These are phyloP conservation scores for Tetranychus piercei DNA, from an alignment of 2,888 invertebrate species.

Conservation along the genomic window DNA sequence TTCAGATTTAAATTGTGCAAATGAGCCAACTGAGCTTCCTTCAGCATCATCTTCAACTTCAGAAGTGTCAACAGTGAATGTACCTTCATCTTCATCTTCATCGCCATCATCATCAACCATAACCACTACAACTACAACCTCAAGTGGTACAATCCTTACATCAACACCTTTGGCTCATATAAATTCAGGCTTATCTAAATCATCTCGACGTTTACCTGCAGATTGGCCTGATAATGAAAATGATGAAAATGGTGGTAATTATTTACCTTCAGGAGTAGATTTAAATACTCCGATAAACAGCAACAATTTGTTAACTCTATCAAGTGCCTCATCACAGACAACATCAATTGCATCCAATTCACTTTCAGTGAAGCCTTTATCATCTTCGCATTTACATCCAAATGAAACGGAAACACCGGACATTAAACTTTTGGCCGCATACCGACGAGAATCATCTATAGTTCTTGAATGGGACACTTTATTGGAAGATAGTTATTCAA, in stretches of 20 bases:
- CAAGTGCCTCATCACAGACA: background rate
- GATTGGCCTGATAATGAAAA: slow-evolving; percentile 5
- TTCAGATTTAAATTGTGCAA: slow-evolving; percentile 37
- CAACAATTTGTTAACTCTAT: slow-evolving; percentile 21
- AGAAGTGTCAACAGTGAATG: background rate
- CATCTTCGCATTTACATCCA: background rate
- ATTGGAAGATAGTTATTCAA: slow-evolving; percentile 46
- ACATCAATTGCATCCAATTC: slow-evolving; percentile 7
- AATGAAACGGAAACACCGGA: slow-evolving; percentile 2
- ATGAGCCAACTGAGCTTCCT: slow-evolving; percentile 8
- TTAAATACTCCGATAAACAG: slow-evolving; percentile 29
- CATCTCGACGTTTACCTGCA: background rate
- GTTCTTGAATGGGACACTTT: slow-evolving; percentile 63
- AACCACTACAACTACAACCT: slow-evolving; percentile 1
- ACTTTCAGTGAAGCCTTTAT: background rate
- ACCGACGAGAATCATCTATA: slow-evolving; percentile 49
- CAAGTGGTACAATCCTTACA: slow-evolving; percentile 13
- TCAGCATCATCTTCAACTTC: slow-evolving; percentile 8
- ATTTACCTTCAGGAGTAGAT: background rate
- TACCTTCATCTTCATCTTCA: background rate
- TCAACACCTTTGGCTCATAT: slow-evolving; percentile 4
- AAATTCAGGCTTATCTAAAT: background rate
- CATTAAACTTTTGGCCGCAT: slow-evolving; percentile 21
- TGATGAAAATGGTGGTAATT: background rate
- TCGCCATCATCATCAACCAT: slow-evolving; percentile 14